Conservation (phyloP, 2,113 vertebrate species). For the Falcunculus frontatus region DNA sequence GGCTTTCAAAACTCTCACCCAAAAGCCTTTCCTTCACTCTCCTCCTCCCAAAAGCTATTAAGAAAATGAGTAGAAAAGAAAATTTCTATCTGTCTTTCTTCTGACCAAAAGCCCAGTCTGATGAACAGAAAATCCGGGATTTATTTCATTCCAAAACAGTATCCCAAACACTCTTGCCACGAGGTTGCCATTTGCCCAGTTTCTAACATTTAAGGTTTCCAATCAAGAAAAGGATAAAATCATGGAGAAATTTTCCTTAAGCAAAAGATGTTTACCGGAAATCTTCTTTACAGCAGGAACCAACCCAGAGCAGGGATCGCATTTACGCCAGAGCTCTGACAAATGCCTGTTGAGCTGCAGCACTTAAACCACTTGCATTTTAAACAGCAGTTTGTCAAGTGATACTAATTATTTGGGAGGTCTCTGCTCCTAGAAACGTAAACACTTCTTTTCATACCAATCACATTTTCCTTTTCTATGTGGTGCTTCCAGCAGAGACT, state of each 20-base stretch:
- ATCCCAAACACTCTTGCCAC: neutral
- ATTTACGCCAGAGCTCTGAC: neutral
- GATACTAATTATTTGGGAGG: conserved; percentile 51
- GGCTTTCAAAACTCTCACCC: neutral
- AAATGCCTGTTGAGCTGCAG: conserved; percentile 13
- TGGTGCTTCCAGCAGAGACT: neutral
- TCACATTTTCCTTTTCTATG: conserved; percentile 33
- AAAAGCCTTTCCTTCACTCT: neutral
- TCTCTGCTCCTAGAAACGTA: conserved; percentile 30
- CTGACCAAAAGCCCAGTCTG: neutral
- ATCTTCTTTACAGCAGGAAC: neutral
- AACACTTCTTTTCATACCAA: conserved; percentile 34
- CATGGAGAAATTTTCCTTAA: neutral
- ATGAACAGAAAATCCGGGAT: neutral
- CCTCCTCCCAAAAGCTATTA: neutral
- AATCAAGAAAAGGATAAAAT: neutral
- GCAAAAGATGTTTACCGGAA: neutral
- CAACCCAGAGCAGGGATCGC: fast-evolving
- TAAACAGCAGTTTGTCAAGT: conserved; percentile 45
- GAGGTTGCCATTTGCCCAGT: neutral
- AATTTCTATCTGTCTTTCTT: neutral
- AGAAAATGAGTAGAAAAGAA: neutral
- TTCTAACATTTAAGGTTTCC: neutral
- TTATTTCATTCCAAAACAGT: neutral
- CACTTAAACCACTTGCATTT: conserved; percentile 51